Conservation (phyloP, 2,888 invertebrate species). For the Lepidocyrtoides sp. region DNA sequence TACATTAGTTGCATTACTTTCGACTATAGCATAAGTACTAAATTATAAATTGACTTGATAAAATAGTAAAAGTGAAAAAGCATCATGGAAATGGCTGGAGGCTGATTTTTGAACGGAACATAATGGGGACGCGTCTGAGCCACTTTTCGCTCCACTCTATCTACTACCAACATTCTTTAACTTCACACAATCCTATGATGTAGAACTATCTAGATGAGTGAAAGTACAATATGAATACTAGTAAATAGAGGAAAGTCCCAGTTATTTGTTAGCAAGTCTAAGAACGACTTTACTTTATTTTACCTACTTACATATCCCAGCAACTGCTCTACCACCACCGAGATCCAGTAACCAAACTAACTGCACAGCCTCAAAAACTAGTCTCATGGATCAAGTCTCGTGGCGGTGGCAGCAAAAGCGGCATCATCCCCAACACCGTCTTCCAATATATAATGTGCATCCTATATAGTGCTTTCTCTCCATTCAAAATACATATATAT, state of each 20-base stretch:
- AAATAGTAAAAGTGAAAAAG: conserved; percentile 50
- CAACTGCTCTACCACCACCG: conserved; percentile 13
- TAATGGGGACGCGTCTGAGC: not conserved
- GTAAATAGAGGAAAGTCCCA: not conserved
- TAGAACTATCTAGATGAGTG: not conserved
- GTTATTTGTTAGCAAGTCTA: conserved; percentile 49
- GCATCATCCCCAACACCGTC: not conserved
- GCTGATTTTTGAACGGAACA: conserved; percentile 59
- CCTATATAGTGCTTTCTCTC: not conserved
- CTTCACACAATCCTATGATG: not conserved
- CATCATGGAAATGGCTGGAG: conserved; percentile 61
- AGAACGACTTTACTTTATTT: conserved; percentile 47
- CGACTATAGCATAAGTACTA: not conserved
- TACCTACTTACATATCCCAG: conserved; percentile 52
- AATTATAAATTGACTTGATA: conserved; percentile 41
- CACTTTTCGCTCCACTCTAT: conserved; percentile 8
- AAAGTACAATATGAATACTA: not conserved
- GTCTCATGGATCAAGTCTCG: not conserved
- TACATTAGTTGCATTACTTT: too few species aligned
- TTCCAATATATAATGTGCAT: not conserved
- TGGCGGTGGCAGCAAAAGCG: not conserved
- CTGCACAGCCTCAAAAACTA: not conserved
- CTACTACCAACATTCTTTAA: too few species aligned
- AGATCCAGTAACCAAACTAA: not conserved
- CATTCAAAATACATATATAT: not conserved